These are phyloP conservation scores for Drosophila koepferae DNA, from an alignment of 2,888 invertebrate species.

Conservation along the genomic window DNA sequence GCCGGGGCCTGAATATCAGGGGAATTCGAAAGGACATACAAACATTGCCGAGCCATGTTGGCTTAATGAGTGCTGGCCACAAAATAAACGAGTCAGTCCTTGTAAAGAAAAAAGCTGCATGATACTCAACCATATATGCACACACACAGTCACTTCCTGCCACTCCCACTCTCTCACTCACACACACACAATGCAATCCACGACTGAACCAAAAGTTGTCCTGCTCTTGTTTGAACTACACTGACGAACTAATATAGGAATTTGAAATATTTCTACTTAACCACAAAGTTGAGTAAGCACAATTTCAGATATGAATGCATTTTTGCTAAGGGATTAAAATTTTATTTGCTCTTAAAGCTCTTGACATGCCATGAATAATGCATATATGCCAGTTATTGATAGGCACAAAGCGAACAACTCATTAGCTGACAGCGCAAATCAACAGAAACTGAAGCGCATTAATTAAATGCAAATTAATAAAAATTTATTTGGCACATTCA, in stretches of 20 bases:
- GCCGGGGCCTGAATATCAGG: neutral
- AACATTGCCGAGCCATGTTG: conserved; percentile 60
- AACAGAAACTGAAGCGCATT: neutral
- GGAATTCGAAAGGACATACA: conserved; percentile 8
- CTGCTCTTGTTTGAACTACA: conserved; percentile 40
- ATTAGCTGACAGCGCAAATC: neutral
- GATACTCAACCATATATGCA: conserved; percentile 11
- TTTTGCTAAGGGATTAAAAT: neutral
- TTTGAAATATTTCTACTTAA: neutral
- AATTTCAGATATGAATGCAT: neutral
- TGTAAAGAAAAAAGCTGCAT: conserved; percentile 56
- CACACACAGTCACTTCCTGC: neutral
- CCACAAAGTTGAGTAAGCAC: conserved; percentile 2
- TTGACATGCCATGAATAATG: neutral
- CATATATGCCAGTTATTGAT: neutral
- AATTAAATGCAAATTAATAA: conserved; percentile 24
- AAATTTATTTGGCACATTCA: neutral
- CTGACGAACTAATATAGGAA: conserved; percentile 1
- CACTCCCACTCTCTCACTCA: neutral
- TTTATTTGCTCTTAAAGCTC: neutral
- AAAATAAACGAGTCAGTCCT: conserved; percentile 66
- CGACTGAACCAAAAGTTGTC: conserved; percentile 40
- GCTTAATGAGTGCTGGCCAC: conserved; percentile 76
- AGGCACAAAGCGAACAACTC: conserved; percentile 1
- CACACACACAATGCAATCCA: neutral